phyloP scores from a whole-genome alignment of 2,888 invertebrate genomes.

The Nysson spinosus region DNA sequence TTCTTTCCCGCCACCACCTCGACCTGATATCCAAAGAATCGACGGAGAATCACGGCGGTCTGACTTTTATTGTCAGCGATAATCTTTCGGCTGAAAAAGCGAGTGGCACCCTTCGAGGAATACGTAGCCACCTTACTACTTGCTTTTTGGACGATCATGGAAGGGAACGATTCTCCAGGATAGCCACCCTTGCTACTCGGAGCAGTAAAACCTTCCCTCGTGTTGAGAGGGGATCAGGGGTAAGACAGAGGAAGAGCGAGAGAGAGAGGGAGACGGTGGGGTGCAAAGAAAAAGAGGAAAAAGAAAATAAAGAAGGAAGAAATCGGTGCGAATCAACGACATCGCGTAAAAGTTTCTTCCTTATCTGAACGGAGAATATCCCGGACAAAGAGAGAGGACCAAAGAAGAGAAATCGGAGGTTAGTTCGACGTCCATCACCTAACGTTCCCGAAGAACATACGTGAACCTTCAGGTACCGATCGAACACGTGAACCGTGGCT shows the following conservation, averaged over 20 bases:
- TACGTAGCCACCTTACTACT: slow-evolving; percentile 25
- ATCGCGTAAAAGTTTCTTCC: slow-evolving; percentile 54
- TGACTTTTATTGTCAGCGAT: slow-evolving; percentile 60
- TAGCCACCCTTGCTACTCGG: slow-evolving; percentile 20
- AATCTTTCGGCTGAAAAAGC: slow-evolving; percentile 50
- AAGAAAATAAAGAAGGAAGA: slow-evolving; percentile 22
- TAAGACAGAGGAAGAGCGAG: not conserved
- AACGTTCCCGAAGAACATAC: slow-evolving; percentile 15
- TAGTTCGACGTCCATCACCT: slow-evolving; percentile 6
- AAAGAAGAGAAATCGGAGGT: not conserved
- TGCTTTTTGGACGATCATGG: slow-evolving; percentile 27
- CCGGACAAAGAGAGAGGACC: not conserved
- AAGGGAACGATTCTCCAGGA: slow-evolving; percentile 25
- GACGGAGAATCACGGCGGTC: slow-evolving; percentile 45
- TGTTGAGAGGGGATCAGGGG: not conserved
- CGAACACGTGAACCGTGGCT: slow-evolving; percentile 33
- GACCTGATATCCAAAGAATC: slow-evolving; percentile 29
- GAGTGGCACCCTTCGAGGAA: slow-evolving; percentile 40
- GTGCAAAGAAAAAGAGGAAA: too few species aligned
- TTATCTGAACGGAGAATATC: slow-evolving; percentile 54
- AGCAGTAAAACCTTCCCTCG: slow-evolving; percentile 44
- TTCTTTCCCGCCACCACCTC: slow-evolving; percentile 21
- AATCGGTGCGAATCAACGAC: slow-evolving; percentile 52
- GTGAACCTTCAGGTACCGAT: slow-evolving; percentile 23
- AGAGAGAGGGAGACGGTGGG: not conserved